phyloP scores from a whole-genome alignment of 2,113 vertebrate species.

The Pyxicephalus adspersus region DNA sequence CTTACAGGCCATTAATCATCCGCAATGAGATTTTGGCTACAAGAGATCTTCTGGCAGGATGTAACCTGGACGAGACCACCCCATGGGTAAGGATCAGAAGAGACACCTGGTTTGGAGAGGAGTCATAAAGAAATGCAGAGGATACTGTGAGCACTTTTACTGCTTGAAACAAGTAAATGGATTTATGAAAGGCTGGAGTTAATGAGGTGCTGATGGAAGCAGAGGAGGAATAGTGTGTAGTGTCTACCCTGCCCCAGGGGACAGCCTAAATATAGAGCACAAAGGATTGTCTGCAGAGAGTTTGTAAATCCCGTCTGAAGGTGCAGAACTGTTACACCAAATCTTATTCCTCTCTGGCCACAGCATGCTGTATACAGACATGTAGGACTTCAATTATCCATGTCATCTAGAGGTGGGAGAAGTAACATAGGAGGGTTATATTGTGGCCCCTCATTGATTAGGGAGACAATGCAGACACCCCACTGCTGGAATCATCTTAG shows the following conservation, averaged over 20 bases:
- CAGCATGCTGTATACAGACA: neutral
- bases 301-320: neutral
- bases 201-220: constrained; percentile 1
- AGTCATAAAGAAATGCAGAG: neutral
- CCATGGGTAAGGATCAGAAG: neutral
- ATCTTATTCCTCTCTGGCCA: neutral
- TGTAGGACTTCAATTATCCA: neutral
- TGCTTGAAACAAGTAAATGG: constrained; percentile 11
- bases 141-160: neutral
- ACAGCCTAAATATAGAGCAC: constrained; percentile 35
- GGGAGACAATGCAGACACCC: too few species aligned
- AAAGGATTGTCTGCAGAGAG: neutral
- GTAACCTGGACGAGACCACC: constrained; percentile 8
- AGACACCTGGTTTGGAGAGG: constrained; percentile 6
- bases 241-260: neutral
- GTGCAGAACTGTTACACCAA: neutral
- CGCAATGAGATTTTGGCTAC: neutral
- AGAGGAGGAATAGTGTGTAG: neutral
- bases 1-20: neutral
- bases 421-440: too few species aligned
- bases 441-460: neutral
- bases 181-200: constrained; percentile 13
- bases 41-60: constrained; percentile 11
- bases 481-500: too few species aligned
- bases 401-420: too few species aligned